A percentile compares a stretch with the other conserved stretches of the same genome.
Evolutionary conservation across 2,797 vertebrate species (phyloP).

Genomic region (Macrochelys suwanniensis): DNA sequence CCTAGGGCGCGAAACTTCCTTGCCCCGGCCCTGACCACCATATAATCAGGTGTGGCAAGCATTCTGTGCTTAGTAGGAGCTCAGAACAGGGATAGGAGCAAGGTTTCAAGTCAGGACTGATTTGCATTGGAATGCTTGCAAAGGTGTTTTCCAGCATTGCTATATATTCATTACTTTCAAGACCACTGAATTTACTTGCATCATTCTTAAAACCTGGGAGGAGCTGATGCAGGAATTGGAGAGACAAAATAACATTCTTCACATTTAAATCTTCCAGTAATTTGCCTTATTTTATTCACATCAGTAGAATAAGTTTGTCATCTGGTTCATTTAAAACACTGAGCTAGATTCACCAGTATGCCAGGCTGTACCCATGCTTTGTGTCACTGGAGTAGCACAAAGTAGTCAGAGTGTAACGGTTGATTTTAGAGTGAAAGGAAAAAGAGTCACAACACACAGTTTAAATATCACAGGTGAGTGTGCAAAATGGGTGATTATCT

Average conservation of each 20-base stretch:
- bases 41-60: not conserved
- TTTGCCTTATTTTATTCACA: not conserved
- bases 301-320: not conserved
- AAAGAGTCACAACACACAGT: not conserved
- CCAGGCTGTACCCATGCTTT: not conserved
- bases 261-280: not conserved
- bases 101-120: not conserved
- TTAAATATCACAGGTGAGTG: not conserved
- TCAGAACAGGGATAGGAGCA: not conserved
- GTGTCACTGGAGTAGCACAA: not conserved
- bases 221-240: not conserved
- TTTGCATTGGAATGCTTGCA: fast-evolving
- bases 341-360: not conserved
- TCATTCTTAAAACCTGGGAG: not conserved
- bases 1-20: too few species aligned
- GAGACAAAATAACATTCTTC: not conserved
- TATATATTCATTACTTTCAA: not conserved
- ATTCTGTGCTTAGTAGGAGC: not conserved
- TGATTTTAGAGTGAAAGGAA: fast-evolving
- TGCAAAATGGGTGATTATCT: not conserved
- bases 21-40: not conserved
- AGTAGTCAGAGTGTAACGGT: not conserved
- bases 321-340: not conserved
- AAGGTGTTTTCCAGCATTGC: not conserved
- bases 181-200: not conserved